A percentile compares a stretch with the other conserved stretches of the same genome.
Conservation (phyloP, 2,797 vertebrate species). For the Lemur catta region DNA sequence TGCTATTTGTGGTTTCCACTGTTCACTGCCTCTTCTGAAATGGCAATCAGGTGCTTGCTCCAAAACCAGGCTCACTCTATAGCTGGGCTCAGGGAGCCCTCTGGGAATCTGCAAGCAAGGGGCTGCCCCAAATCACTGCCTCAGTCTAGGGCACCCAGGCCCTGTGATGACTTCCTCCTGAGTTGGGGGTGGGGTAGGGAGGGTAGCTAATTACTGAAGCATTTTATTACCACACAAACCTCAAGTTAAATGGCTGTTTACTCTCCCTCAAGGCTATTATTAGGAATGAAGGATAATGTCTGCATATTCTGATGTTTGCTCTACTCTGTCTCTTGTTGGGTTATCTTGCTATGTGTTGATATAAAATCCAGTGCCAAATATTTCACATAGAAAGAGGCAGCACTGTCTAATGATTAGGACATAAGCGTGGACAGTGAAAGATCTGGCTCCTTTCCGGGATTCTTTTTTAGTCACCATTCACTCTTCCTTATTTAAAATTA, state of each 20-base stretch:
- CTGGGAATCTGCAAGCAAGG: neutral
- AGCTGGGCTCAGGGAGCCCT: neutral
- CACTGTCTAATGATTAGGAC: neutral
- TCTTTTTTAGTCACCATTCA: neutral
- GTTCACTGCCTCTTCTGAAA: neutral
- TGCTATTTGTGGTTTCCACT: neutral
- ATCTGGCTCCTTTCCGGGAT: neutral
- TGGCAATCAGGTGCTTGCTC: neutral
- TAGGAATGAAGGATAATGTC: neutral
- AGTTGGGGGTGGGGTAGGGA: neutral
- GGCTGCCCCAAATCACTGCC: neutral
- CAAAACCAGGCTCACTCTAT: neutral
- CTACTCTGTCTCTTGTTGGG: neutral
- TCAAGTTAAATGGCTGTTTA: neutral
- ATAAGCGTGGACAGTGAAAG: neutral
- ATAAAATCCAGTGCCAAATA: neutral
- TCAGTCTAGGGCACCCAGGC: neutral
- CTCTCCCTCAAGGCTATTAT: neutral
- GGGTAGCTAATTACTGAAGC: neutral
- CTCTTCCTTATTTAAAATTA: conserved; percentile 2
- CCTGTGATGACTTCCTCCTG: neutral
- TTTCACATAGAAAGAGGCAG: neutral
- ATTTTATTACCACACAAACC: conserved; percentile 13
- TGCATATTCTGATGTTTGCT: neutral
- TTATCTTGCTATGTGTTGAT: neutral